Base-by-base conservation (phyloP, 2,113 vertebrate species). In the Butorides virescens region DNA sequence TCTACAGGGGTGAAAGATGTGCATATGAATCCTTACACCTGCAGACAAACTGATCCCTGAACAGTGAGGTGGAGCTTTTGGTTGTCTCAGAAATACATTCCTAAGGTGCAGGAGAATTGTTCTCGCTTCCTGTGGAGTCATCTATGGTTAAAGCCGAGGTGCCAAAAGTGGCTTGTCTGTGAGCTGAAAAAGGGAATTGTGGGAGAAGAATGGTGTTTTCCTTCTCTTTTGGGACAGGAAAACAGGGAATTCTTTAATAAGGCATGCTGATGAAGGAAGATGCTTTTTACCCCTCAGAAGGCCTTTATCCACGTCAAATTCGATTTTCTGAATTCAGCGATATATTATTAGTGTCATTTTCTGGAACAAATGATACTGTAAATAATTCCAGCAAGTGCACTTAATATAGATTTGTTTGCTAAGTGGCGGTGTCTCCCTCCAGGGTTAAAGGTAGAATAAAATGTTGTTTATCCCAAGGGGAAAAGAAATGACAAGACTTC, bases 311-410 rank as follows among this genome's bases (percentile, higher is more conserved):
- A 77, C 70, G 79, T 96, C 92, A 97, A 90, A 92, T 84, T 81
- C 79, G 47, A 94, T 85, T 91, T 93, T 91, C 63, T 80, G 53
- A 92, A 87, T 75, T 87, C 80, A 92, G 73, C 30, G 4, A 96
- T 95, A 76, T 82, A 95, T 91, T 92, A 90, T 91, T 72, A 92
- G 85, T 95, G 90, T 85, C 95, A 90, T 94, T 97, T 96, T 96
- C 94, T 95, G 95, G 93, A 97, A 96, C 73, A 95, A 94, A 89
- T 86, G 73, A 91, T 95, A 91, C 93, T 88, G 91, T 94, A 97
- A 97, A 97, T 97, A 96, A 97, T 96, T 97, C 92, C 94, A 96
- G 96, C 95, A 96, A 97, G 70, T 97, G 94, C 95, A 97, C 96
- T 97, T 97, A 92, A 95, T 95, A 96, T 85, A 94, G 85, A 96